Percentiles rank a stretch among this genome's conserved stretches.
Conservation (phyloP, 2,113 vertebrate species). For the Tyrannus savana region DNA sequence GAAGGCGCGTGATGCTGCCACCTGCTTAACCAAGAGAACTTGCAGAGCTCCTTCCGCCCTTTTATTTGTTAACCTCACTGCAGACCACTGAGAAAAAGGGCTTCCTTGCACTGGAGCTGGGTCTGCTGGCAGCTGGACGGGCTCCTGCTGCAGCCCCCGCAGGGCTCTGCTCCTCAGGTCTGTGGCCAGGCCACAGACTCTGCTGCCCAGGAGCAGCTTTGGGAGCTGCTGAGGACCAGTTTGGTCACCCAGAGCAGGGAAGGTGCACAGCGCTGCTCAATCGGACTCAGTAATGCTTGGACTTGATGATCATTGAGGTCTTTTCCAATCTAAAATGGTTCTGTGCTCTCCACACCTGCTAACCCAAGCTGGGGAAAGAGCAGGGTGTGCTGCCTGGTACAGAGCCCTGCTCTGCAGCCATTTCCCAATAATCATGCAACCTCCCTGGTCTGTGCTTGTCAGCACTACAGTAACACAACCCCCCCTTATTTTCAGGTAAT, state of each 20-base stretch:
- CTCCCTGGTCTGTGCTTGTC: background rate
- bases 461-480: background rate
- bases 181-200: fast-evolving
- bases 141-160: background rate
- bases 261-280: fast-evolving
- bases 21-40: background rate
- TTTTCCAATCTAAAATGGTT: background rate
- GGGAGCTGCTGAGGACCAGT: background rate
- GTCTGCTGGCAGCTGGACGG: fast-evolving
- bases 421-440: fast-evolving
- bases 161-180: background rate
- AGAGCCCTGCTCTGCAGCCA: background rate
- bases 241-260: background rate
- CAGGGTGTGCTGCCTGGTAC: background rate
- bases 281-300: background rate
- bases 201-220: background rate
- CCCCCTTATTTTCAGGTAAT: background rate
- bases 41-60: background rate
- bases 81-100: background rate
- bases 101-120: fast-evolving
- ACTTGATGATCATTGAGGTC: background rate
- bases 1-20: background rate
- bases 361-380: background rate
- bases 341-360: too few relatives aligned
- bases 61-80: background rate